These are phyloP conservation scores for Xanthorhoe spadicearia DNA, from an alignment of 2,888 invertebrate species.

Conservation along the genomic window DNA sequence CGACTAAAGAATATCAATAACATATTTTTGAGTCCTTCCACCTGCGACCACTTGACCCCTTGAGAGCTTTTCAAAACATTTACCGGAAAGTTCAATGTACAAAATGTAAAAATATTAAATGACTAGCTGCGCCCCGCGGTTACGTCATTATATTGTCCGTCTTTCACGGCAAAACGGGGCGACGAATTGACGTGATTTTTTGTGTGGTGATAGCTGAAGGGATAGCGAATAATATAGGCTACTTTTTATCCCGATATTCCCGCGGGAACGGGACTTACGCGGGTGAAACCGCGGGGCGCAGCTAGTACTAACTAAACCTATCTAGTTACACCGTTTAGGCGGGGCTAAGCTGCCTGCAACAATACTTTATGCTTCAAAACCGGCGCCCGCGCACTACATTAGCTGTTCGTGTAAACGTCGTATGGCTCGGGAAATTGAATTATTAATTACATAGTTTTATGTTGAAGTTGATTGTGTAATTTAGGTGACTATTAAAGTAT, in stretches of 20 bases:
- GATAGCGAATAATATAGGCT: too few relatives aligned
- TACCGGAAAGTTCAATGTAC: neutral
- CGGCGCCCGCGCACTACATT: conserved; percentile 42
- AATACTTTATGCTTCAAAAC: conserved; percentile 12
- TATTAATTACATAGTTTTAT: conserved; percentile 50
- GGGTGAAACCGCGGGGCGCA: too few relatives aligned
- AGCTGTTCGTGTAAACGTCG: conserved; percentile 59
- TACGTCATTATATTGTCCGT: too few relatives aligned
- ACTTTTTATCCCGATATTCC: too few relatives aligned
- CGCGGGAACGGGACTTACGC: too few relatives aligned
- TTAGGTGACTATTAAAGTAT: neutral
- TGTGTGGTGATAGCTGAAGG: too few relatives aligned
- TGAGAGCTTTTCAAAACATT: neutral
- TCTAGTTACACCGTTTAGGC: conserved; percentile 1
- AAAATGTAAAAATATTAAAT: neutral
- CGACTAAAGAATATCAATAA: neutral
- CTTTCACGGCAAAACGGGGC: too few relatives aligned
- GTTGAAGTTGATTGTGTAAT: conserved; percentile 2
- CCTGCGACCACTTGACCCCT: neutral
- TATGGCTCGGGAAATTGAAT: conserved; percentile 53
- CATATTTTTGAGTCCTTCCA: neutral
- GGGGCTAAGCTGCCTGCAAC: neutral
- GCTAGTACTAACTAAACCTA: too few relatives aligned
- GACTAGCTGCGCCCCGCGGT: too few relatives aligned
- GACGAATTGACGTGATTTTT: too few relatives aligned